Evolutionary conservation across 1,140 invertebrate species (phyloP).

Genomic region (Chlorops oryzae): DNA sequence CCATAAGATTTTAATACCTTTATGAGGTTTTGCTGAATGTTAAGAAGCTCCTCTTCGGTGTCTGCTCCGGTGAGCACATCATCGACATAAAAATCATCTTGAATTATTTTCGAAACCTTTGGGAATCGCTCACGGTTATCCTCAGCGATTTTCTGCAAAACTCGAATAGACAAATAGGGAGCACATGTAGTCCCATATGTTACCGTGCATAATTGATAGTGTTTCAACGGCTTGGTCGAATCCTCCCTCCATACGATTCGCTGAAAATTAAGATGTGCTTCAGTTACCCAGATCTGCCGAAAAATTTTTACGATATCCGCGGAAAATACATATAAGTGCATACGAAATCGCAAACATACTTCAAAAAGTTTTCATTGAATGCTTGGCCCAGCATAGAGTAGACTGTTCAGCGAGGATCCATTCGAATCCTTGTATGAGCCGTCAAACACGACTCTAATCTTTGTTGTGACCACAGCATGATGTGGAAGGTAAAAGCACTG

Average conservation of each 20-base stretch:
- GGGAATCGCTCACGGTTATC: slow-evolving; percentile 32
- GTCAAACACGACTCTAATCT: slow-evolving; percentile 28
- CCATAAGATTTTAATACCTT: too few relatives aligned
- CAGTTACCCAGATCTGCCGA: slow-evolving; percentile 22
- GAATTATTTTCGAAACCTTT: slow-evolving; percentile 20
- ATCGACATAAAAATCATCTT: slow-evolving; percentile 43
- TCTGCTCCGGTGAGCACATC: slow-evolving; percentile 33
- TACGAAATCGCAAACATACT: slow-evolving; percentile 36
- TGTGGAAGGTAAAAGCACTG: slow-evolving; percentile 20
- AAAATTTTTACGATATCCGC: slow-evolving; percentile 39
- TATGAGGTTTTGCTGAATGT: slow-evolving; percentile 13
- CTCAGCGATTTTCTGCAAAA: slow-evolving; percentile 32
- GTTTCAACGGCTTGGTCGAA: slow-evolving; percentile 22
- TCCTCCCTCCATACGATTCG: slow-evolving; percentile 40
- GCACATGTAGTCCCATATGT: slow-evolving; percentile 33
- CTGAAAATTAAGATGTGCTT: slow-evolving; percentile 28
- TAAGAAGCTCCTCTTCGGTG: slow-evolving; percentile 15
- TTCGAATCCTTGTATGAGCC: slow-evolving; percentile 14
- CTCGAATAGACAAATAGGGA: slow-evolving; percentile 27
- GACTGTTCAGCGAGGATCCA: slow-evolving; percentile 29
- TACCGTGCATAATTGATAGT: slow-evolving; percentile 31
- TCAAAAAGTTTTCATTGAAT: slow-evolving; percentile 36
- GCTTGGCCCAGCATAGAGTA: slow-evolving; percentile 29
- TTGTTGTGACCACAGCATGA: slow-evolving; percentile 14
- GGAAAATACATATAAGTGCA: slow-evolving; percentile 23